These are phyloP conservation scores for Protaetia brevitarsis DNA, from an alignment of 1,140 invertebrate species.

Conservation along the genomic window DNA sequence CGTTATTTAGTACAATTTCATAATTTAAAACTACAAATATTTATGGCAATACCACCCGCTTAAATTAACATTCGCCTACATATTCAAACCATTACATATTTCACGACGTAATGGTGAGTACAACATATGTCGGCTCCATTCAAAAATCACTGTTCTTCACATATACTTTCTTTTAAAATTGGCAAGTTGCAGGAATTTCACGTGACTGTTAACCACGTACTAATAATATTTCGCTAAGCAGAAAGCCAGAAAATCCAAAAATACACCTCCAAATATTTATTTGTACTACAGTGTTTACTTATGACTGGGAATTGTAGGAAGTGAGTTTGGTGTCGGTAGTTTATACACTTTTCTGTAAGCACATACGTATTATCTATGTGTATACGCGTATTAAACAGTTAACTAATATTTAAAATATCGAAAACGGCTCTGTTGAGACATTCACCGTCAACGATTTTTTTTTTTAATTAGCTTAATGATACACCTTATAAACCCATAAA, in stretches of 20 bases:
- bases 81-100: not conserved
- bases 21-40: no score
- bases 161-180: not conserved
- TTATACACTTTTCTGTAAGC: not conserved
- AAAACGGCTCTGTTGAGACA: not conserved
- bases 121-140: not conserved
- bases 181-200: conserved; percentile 1
- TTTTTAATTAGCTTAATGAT: not conserved
- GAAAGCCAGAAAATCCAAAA: not conserved
- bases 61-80: no score
- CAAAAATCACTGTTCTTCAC: not conserved
- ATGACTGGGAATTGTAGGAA: not conserved
- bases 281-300: conserved; percentile 8
- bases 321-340: not conserved
- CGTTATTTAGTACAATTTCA: no score
- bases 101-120: not conserved
- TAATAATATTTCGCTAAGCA: conserved; percentile 14
- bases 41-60: no score
- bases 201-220: conserved; percentile 7
- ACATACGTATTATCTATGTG: no score
- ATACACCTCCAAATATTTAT: not conserved
- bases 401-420: not conserved
- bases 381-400: not conserved
- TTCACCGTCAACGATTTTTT: no score
- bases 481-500: not conserved